These are phyloP conservation scores for Nasonia vitripennis DNA, from an alignment of 1,140 invertebrate species.

Conservation along the genomic window DNA sequence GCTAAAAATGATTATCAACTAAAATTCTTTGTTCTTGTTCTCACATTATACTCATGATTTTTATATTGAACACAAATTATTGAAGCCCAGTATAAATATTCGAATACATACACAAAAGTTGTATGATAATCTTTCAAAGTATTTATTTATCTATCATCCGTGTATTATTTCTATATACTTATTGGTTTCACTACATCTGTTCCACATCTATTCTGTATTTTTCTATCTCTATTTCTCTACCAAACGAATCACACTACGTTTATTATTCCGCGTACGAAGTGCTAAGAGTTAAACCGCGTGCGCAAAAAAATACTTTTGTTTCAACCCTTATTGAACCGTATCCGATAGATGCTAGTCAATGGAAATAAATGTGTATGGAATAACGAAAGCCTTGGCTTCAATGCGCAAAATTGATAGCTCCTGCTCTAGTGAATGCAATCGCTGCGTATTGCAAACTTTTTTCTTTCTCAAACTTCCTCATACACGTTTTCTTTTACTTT, in stretches of 20 bases:
- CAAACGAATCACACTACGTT: background rate
- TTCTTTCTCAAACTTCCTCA: background rate
- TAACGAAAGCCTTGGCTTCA: background rate
- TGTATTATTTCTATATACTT: background rate
- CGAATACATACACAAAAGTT: conserved; percentile 15
- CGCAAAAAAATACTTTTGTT: background rate
- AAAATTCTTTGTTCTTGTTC: conserved; percentile 14
- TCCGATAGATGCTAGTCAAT: background rate
- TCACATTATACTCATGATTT: background rate
- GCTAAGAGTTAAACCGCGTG: too few relatives aligned
- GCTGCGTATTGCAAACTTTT: background rate
- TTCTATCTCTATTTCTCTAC: background rate
- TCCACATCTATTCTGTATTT: background rate
- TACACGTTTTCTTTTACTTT: conserved; percentile 1
- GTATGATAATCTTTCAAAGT: background rate
- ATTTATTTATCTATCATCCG: background rate
- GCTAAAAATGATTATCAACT: background rate
- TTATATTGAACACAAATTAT: background rate
- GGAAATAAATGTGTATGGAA: background rate
- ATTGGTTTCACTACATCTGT: background rate
- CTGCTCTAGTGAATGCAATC: background rate
- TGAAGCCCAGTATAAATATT: conserved; percentile 22
- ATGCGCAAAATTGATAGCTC: background rate
- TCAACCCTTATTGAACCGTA: background rate
- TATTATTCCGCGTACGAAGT: too few relatives aligned